Base-by-base conservation (phyloP, 2,113 vertebrate genomes). In the Capreolus pygargus region DNA sequence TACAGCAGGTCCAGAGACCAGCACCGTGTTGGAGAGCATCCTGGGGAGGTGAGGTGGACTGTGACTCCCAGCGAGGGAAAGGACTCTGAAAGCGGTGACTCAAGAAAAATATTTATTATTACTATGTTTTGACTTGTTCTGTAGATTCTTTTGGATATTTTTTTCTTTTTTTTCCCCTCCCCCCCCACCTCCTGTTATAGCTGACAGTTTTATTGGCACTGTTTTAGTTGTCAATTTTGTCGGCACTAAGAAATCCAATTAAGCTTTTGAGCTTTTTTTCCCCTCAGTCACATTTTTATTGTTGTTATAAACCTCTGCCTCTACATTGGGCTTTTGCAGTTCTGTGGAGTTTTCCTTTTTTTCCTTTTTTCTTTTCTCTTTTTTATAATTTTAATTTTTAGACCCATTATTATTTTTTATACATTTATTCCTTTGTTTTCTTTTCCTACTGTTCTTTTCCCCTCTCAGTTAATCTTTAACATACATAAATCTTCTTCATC, bases 41-140 rank as follows among this genome's bases (percentile, higher is more conserved):
- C 67, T 6, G 11, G 67, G 10, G 67, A 23, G 67, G 19, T 39
- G 67, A 12, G n/a, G 67, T 70, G 64, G 64, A 21, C 64, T 2
- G 33, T n/a, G n/a, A 23, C n/a, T 23, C n/a, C 67, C 19, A 70
- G 67, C 0, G 10, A 70, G 19, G n/a, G 2, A 5, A 39, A 1
- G 67, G n/a, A 2, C 67, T 6, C 10, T 70, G n/a, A 39, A 2
- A 39, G 67, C 10, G 39, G 19, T 39, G 19, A 70, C 19, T 23
- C 67, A 23, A 1, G 67, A 6, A 1, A 39, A 70, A 23, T 1
- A 70, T 6, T 21, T 36, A 36, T 70, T 36, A 23, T 36, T 70
- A n/a, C 9, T 70, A 58, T 10, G 10, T 36, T 70, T 70, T 39
- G 10, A 23, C 2, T 36, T 70, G n/a, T 70, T 70, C n/a, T 70